phyloP scores from a whole-genome alignment of 2,113 vertebrate species.

The Ramphastos sulfuratus region DNA sequence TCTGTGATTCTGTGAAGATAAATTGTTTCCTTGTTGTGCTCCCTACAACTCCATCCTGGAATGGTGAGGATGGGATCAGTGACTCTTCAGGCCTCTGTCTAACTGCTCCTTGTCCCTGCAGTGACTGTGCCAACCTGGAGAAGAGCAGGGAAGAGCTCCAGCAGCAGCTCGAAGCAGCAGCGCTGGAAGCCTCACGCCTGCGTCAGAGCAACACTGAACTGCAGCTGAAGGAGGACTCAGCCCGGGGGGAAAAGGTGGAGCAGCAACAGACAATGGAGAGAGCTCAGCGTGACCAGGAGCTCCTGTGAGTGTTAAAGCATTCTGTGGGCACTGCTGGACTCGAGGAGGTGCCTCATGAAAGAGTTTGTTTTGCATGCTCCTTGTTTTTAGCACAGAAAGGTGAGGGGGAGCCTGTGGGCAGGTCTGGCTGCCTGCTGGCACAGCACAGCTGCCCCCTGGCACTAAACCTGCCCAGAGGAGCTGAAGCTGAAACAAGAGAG shows the following conservation, averaged over 20 bases:
- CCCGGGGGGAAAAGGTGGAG: constrained; percentile 59
- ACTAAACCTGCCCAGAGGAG: neutral
- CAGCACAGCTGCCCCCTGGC: neutral
- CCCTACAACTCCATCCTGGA: neutral
- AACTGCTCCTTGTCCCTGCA: neutral
- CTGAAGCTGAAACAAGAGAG: neutral
- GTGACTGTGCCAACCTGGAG: constrained; percentile 39
- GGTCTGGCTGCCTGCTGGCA: neutral
- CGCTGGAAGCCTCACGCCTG: constrained; percentile 60
- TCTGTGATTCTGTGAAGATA: too few species aligned
- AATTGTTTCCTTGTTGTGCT: neutral
- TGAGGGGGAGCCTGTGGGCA: neutral
- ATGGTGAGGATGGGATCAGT: neutral
- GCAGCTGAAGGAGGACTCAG: constrained; percentile 67
- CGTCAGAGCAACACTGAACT: constrained; percentile 63
- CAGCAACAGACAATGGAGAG: constrained; percentile 60
- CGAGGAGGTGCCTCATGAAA: neutral
- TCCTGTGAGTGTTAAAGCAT: constrained; percentile 48
- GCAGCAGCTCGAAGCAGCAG: constrained; percentile 47
- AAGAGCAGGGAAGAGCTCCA: constrained; percentile 51
- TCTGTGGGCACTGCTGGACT: neutral
- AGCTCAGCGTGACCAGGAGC: constrained; percentile 42
- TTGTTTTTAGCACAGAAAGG: neutral
- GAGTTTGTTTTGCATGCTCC: neutral
- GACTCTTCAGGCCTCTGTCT: neutral